Evolutionary conservation across 2,797 vertebrate species (phyloP), one percentile per base, ranked within the genome.

Genomic region (Dermochelys coriacea): DNA sequence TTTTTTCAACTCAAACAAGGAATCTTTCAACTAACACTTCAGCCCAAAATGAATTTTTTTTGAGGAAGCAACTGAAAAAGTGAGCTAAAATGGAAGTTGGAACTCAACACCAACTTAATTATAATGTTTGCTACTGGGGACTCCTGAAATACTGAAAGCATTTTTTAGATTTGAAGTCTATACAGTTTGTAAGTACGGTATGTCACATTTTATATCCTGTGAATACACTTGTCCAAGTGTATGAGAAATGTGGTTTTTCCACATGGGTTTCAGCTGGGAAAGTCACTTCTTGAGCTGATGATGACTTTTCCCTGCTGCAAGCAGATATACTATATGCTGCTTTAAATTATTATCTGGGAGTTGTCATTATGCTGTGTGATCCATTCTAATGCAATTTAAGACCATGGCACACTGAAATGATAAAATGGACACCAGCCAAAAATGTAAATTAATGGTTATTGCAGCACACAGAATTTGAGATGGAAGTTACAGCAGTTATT

Each of bases 11-110:
- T 54, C 54, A 54, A 54, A 54, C 23, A 54, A 54, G 6, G 31
- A 21, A 88, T 85, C 85, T 83, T 89, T 96, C 75, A 95, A 61
- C 52, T 84, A 12, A 1, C 82, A 86, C 57, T 88, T 94, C 47
- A 93, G 57, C 6, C 11, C 9, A 8, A 80, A 94, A 90, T 18
- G 37, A 89, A 89, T 85, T 82, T 91, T 6, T 11, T 84, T 27
- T 74, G 45, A 75, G 64, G 64, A 47, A 47, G 71, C 27, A 29
- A 47, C 71, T 75, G 37, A 29, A 94, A 54, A 95, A 57, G 15
- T 64, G 29, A 41, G 71, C 75, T 88, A 91, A 88, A 94, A 86
- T 1, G 88, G 16, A 8, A 64, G 2, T 16, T 87, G 50, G 92
- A 95, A 88, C 21, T 68, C 34, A 86, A 86, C 45, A 10, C 52